Evolutionary conservation across 2,113 vertebrate species (phyloP), one percentile per base, ranked within the genome.

Genomic region (Aspiorhynchus laticeps): DNA sequence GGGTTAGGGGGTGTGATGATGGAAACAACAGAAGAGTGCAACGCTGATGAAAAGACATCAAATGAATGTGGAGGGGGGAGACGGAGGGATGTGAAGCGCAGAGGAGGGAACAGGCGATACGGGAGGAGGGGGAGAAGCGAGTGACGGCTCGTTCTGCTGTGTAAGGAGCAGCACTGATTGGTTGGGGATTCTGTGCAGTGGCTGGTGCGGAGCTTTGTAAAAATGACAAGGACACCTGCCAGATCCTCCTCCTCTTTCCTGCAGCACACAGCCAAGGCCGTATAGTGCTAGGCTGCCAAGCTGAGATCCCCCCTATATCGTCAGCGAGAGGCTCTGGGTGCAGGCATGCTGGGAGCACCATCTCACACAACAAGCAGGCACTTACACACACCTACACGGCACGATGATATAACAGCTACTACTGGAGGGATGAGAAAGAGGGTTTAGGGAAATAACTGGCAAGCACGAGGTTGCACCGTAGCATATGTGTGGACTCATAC

Each of bases 121-220:
- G 53, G n/a, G 41, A 53, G 56, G 80, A 80, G 85, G 75, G 63
- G 76, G 51, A 63, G n/a, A 61, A 69, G 63, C 26, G 15, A 28
- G 78, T 10, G 38, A n/a, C 46, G 28, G 28, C 81, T 61, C 7
- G 33, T 73, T 85, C 80, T 63, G 36, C 81, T 74, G 28, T 41
- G 74, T 74, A 71, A 83, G 81, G 67, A 73, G 61, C 75, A 36
- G 59, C 80, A 67, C 63, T 51, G 83, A 84, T 84, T 84, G 83
- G 83, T 59, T 41, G 67, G 69, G 69, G 31, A 75, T 73, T 88
- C 87, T 88, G 77, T 75, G 69, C 78, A 71, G 79, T 38, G 88
- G 65, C 86, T 84, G 86, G 82, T 87, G 75, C 61, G 67, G 41
- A 31, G 36, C 79, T 87, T 43, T 65, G 73, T 79, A 43, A 84